These are phyloP conservation scores for Busseola fusca DNA, from an alignment of 2,888 invertebrate genomes.

Conservation along the genomic window DNA sequence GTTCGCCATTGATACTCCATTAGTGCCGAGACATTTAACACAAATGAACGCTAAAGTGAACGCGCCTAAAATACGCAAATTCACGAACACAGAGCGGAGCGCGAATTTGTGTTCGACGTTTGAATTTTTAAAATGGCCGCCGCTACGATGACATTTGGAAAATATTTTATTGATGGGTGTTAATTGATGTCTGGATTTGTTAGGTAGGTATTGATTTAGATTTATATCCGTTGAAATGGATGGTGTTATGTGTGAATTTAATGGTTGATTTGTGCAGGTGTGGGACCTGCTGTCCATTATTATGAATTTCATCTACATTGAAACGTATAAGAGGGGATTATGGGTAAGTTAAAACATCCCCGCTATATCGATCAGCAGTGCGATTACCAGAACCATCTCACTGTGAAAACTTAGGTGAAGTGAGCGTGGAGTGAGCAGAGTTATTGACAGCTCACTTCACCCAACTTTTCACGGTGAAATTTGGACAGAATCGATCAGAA, in stretches of 20 bases:
- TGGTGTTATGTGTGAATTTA: not conserved
- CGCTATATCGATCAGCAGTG: too few relatives aligned
- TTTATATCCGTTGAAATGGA: constrained; percentile 15
- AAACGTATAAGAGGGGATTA: too few relatives aligned
- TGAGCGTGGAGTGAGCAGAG: too few relatives aligned
- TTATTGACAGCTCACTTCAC: too few relatives aligned
- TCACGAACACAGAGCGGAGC: constrained; percentile 55
- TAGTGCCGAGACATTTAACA: constrained; percentile 73
- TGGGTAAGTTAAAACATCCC: too few relatives aligned
- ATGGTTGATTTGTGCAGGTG: not conserved
- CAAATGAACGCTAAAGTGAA: constrained; percentile 66
- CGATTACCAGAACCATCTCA: too few relatives aligned
- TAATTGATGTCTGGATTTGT: constrained; percentile 40
- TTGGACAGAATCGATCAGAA: too few relatives aligned
- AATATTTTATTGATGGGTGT: constrained; percentile 55
- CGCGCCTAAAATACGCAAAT: constrained; percentile 62
- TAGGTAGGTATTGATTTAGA: constrained; percentile 39
- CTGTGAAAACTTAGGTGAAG: too few relatives aligned
- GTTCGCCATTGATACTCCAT: constrained; percentile 71
- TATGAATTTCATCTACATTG: too few relatives aligned
- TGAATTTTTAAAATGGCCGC: constrained; percentile 59
- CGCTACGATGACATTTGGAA: constrained; percentile 50
- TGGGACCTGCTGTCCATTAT: too few relatives aligned
- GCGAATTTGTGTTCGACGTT: constrained; percentile 60
- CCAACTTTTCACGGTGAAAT: too few relatives aligned